Evolutionary conservation across 2,113 vertebrate species (phyloP).

Genomic region (Crocuta crocuta): DNA sequence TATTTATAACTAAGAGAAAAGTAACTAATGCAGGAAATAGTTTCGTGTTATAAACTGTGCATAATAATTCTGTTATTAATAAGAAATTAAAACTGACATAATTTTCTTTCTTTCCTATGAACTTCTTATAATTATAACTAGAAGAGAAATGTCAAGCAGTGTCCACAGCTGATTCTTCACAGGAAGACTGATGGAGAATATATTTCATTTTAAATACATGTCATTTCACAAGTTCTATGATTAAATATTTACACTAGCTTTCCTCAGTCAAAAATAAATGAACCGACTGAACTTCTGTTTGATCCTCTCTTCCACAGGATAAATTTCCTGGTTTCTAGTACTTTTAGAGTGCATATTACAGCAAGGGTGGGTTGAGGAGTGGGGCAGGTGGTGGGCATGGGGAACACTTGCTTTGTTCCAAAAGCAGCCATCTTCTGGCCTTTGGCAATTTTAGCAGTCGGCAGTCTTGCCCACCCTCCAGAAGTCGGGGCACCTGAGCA

Average conservation of each 20-base stretch:
- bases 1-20: not conserved
- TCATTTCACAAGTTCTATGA: conserved; percentile 54
- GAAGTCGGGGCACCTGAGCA: not conserved
- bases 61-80: not conserved
- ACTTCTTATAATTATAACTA: not conserved
- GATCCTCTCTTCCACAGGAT: conserved; percentile 33
- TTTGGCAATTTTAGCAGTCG: not conserved
- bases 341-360: not conserved
- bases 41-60: not conserved
- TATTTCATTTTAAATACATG: conserved; percentile 51
- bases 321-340: not conserved
- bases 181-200: not conserved
- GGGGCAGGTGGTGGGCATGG: not conserved
- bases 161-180: conserved; percentile 29
- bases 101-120: conserved; percentile 39
- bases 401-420: not conserved
- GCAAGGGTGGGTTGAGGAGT: not conserved
- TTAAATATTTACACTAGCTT: conserved; percentile 30
- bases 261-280: conserved; percentile 45
- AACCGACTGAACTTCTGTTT: conserved; percentile 46
- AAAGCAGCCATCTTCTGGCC: not conserved
- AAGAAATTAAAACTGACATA: not conserved
- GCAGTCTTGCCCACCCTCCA: not conserved
- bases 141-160: conserved; percentile 34
- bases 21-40: not conserved